Conservation (phyloP, 2,888 invertebrate species). For the Eupithecia dodoneata region DNA sequence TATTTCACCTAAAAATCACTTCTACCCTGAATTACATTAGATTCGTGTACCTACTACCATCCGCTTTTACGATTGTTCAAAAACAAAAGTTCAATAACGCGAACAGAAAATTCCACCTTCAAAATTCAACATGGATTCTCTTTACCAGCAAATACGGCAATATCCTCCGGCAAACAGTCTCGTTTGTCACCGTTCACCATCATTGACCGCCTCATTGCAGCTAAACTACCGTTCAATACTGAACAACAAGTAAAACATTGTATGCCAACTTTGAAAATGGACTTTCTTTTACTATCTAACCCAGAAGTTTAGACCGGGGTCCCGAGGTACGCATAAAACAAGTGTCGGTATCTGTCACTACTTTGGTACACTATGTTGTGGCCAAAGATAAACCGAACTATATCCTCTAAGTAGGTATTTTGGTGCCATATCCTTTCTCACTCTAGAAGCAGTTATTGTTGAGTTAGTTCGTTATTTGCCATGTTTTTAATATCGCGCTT, state of each 20-base stretch:
- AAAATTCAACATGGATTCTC: slow-evolving; percentile 16
- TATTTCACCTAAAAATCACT: neutral
- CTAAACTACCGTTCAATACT: slow-evolving; percentile 37
- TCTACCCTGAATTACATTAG: neutral
- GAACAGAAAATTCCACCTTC: neutral
- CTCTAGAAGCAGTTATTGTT: no score
- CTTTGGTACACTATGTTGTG: neutral
- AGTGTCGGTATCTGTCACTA: slow-evolving; percentile 40
- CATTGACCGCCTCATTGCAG: slow-evolving; percentile 28
- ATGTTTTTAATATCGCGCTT: neutral
- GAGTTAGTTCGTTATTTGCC: neutral
- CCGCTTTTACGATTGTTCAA: neutral
- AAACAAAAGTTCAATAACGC: neutral
- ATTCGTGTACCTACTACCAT: neutral
- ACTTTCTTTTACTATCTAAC: slow-evolving; percentile 51
- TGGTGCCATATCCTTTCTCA: neutral
- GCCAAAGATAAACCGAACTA: neutral
- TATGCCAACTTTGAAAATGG: slow-evolving; percentile 47
- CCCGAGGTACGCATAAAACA: slow-evolving; percentile 51
- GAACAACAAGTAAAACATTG: slow-evolving; percentile 41
- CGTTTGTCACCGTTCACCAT: slow-evolving; percentile 30
- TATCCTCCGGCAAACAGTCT: slow-evolving; percentile 29
- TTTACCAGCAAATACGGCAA: slow-evolving; percentile 17
- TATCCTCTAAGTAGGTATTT: neutral
- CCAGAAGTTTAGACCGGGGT: slow-evolving; percentile 47